These are phyloP conservation scores for Drosophila meridiana DNA, from an alignment of 2,888 invertebrate species.

Conservation along the genomic window DNA sequence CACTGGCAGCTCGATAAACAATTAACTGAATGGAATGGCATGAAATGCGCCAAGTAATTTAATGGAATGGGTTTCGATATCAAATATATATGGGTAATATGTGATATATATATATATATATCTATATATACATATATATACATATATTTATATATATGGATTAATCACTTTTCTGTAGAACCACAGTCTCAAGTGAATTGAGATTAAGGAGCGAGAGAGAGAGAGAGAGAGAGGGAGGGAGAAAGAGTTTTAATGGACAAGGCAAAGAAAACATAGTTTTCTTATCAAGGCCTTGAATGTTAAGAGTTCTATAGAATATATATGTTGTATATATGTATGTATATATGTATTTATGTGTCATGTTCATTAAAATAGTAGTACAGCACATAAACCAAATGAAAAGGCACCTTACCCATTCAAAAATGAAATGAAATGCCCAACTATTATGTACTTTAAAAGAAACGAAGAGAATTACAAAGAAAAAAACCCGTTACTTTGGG, in stretches of 20 bases:
- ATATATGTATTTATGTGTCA: background rate
- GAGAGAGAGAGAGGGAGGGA: background rate
- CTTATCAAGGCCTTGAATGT: background rate
- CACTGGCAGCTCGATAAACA: background rate
- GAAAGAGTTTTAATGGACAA: background rate
- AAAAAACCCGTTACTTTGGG: too few relatives aligned
- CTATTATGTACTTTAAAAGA: too few relatives aligned
- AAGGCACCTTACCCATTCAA: too few relatives aligned
- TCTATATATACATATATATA: background rate
- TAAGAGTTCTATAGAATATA: background rate
- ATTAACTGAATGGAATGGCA: background rate
- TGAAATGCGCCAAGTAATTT: background rate
- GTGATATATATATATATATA: background rate
- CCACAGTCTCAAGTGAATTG: background rate
- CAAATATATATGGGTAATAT: background rate
- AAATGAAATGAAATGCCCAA: too few relatives aligned
- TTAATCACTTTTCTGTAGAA: background rate
- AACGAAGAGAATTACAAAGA: too few relatives aligned
- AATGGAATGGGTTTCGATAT: background rate
- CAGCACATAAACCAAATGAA: too few relatives aligned
- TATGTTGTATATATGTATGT: background rate
- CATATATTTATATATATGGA: background rate
- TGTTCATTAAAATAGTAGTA: too few relatives aligned
- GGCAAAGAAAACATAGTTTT: background rate
- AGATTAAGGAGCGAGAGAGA: background rate